Evolutionary conservation across 2,113 vertebrate genomes (phyloP).

Genomic region (Bubo bubo): DNA sequence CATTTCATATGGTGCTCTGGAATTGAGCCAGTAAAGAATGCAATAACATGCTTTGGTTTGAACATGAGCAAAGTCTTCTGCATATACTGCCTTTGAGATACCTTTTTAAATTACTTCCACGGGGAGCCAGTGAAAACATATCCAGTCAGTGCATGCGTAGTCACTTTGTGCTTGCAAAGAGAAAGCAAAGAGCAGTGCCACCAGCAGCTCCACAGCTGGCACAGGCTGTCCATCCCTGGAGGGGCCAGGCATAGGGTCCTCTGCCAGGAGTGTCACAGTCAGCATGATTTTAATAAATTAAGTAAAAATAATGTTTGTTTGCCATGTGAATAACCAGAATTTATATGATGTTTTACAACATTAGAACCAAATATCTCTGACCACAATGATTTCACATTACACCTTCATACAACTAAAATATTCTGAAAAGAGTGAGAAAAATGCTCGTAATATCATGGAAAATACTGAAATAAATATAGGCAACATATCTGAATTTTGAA

Average conservation of each 20-base stretch:
- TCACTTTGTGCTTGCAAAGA: neutral
- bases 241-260: rapidly evolving
- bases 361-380: neutral
- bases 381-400: neutral
- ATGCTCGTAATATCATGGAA: neutral
- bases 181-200: neutral
- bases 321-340: neutral
- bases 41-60: neutral
- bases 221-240: neutral
- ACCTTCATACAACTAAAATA: neutral
- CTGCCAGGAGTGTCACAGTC: neutral
- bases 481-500: neutral
- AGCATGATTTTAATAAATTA: neutral
- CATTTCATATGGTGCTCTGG: neutral
- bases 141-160: rapidly evolving
- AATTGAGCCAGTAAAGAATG: neutral
- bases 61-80: neutral
- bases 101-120: neutral
- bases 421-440: neutral
- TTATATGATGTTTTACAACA: neutral
- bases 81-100: neutral
- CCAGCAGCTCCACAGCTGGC: neutral
- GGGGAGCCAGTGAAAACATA: neutral
- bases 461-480: neutral
- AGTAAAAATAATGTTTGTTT: neutral